Evolutionary conservation across 2,113 vertebrate species (phyloP).

Genomic region (Serinus canaria): DNA sequence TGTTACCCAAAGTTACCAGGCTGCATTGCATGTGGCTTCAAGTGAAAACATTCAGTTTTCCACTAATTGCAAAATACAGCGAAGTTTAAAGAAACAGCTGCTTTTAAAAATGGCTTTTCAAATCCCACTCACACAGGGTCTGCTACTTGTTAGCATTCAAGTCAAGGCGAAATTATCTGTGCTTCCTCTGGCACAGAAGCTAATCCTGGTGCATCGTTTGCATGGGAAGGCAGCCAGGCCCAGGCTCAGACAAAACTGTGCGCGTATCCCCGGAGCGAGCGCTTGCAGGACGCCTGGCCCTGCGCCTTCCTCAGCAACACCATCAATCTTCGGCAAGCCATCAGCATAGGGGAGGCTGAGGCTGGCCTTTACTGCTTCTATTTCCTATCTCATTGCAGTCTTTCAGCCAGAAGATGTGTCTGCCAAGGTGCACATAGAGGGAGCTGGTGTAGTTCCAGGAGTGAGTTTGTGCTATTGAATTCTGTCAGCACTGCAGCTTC

Average conservation of each 20-base stretch:
- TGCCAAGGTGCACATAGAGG: constrained; percentile 10
- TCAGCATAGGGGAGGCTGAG: background rate
- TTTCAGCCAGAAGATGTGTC: background rate
- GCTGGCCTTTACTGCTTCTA: background rate
- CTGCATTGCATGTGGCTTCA: background rate
- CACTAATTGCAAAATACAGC: background rate
- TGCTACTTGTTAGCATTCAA: constrained; percentile 18
- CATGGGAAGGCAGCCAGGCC: constrained; percentile 27
- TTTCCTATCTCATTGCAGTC: constrained; percentile 4
- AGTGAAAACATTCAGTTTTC: background rate
- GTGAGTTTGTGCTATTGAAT: background rate
- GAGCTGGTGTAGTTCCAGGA: constrained; percentile 6
- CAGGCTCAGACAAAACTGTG: background rate
- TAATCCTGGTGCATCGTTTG: background rate
- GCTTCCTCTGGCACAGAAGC: constrained; percentile 15
- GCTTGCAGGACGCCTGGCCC: background rate
- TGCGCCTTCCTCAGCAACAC: background rate
- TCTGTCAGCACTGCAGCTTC: constrained; percentile 3
- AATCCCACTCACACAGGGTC: background rate
- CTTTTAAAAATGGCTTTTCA: background rate
- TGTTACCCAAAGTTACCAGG: background rate
- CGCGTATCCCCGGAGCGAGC: background rate
- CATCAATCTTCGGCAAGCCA: background rate
- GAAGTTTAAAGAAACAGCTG: background rate
- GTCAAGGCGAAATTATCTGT: constrained; percentile 7